Evolutionary conservation across 2,888 invertebrate genomes (phyloP).

Genomic region (Tenthredo mesomela): DNA sequence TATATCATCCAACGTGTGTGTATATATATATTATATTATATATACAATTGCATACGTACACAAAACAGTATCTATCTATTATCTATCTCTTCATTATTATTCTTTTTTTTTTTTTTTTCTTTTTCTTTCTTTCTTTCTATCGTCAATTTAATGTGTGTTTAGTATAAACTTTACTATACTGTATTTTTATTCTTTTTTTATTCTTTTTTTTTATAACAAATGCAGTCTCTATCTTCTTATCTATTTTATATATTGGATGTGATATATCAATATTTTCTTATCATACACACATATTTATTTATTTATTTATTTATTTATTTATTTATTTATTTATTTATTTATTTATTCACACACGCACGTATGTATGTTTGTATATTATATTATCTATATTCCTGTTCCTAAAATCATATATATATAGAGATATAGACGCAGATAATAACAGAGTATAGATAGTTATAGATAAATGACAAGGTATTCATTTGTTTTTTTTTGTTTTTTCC

Average conservation of each 20-base stretch:
- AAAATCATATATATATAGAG: background rate
- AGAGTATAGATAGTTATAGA: background rate
- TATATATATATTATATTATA: too few relatives aligned
- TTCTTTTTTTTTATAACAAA: background rate
- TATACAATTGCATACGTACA: constrained; percentile 3
- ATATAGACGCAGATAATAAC: background rate
- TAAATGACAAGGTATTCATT: background rate
- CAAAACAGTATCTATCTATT: background rate
- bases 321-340: too few relatives aligned
- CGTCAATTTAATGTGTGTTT: background rate
- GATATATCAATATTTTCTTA: background rate
- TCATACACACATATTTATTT: background rate
- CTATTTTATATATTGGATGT: background rate
- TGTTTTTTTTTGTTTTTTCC: background rate
- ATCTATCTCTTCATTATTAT: background rate
- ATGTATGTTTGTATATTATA: too few relatives aligned
- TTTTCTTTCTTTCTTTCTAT: background rate
- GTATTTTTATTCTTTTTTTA: background rate
- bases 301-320: too few relatives aligned
- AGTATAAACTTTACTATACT: background rate
- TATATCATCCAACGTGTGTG: background rate
- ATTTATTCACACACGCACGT: background rate
- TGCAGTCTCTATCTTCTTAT: background rate
- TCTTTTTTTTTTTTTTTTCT: background rate
- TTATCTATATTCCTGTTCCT: background rate